These are phyloP conservation scores for Lymantria dispar DNA, from an alignment of 2,888 invertebrate genomes.

Conservation along the genomic window DNA sequence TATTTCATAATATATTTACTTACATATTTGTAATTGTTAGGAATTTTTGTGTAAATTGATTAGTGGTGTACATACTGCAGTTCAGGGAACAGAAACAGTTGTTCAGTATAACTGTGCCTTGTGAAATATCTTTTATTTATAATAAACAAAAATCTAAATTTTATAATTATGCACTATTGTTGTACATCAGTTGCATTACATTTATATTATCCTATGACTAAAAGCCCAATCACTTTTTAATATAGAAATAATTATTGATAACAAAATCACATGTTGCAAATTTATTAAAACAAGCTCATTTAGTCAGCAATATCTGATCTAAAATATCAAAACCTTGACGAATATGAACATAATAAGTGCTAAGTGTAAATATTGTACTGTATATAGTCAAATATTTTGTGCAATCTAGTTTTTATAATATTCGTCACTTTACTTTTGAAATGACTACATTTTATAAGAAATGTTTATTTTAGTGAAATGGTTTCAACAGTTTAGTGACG, in stretches of 20 bases:
- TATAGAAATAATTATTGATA: neutral
- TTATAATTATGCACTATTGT: no score
- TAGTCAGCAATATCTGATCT: neutral
- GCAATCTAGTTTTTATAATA: slow-evolving; percentile 27
- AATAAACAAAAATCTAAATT: no score
- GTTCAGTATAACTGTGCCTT: no score
- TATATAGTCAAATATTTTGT: slow-evolving; percentile 24
- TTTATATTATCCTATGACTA: no score
- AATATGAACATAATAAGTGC: slow-evolving; percentile 5
- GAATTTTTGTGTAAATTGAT: no score
- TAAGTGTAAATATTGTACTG: slow-evolving; percentile 23
- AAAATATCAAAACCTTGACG: neutral
- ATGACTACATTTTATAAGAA: slow-evolving; percentile 4
- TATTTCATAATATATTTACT: neutral
- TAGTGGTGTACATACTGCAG: no score
- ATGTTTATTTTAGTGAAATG: slow-evolving; percentile 4
- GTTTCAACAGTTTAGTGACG: slow-evolving; percentile 16
- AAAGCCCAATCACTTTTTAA: no score
- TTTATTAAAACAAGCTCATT: neutral
- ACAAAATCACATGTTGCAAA: neutral
- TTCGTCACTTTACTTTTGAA: slow-evolving; percentile 16
- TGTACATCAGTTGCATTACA: no score
- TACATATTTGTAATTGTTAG: neutral
- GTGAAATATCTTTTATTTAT: no score
- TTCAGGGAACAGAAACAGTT: no score